Conservation (phyloP, 2,888 invertebrate species). For the Amitus sp. region DNA sequence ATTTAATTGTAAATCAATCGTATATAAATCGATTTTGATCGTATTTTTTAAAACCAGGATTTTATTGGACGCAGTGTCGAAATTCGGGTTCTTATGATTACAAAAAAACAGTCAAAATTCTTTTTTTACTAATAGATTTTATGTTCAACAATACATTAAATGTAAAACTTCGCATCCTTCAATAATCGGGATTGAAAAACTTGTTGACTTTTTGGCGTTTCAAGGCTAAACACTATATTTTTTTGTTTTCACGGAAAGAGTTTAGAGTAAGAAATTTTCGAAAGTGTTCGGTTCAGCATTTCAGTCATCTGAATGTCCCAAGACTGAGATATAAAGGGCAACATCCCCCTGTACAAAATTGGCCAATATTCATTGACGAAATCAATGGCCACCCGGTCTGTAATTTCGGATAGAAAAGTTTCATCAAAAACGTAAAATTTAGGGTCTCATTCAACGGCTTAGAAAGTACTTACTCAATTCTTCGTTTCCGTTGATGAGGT, state of each 20-base stretch:
- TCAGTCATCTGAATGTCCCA: conserved; percentile 70
- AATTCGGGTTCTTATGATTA: too few species aligned
- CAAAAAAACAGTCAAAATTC: too few species aligned
- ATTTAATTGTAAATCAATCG: too few species aligned
- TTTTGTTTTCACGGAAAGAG: conserved; percentile 51
- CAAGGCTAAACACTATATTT: too few species aligned
- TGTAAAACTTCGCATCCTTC: too few species aligned
- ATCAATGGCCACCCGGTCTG: conserved; percentile 69
- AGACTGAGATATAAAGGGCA: conserved; percentile 69
- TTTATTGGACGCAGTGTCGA: too few species aligned
- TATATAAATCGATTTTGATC: too few species aligned
- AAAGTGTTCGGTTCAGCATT: conserved; percentile 69
- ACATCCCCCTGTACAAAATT: conserved; percentile 68
- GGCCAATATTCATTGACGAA: conserved; percentile 74
- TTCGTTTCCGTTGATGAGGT: conserved; percentile 71
- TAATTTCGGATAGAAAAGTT: conserved; percentile 57
- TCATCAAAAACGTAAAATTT: background rate
- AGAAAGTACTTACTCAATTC: conserved; percentile 71
- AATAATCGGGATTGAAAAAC: too few species aligned
- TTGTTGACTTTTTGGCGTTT: too few species aligned
- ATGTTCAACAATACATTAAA: too few species aligned
- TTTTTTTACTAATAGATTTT: too few species aligned
- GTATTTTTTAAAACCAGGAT: too few species aligned
- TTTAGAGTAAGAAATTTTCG: conserved; percentile 55
- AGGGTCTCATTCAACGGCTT: background rate